Percentiles rank a stretch among this genome's conserved stretches.
Evolutionary conservation across 2,888 invertebrate genomes (phyloP).

Genomic region (Camptogramma bilineatum): DNA sequence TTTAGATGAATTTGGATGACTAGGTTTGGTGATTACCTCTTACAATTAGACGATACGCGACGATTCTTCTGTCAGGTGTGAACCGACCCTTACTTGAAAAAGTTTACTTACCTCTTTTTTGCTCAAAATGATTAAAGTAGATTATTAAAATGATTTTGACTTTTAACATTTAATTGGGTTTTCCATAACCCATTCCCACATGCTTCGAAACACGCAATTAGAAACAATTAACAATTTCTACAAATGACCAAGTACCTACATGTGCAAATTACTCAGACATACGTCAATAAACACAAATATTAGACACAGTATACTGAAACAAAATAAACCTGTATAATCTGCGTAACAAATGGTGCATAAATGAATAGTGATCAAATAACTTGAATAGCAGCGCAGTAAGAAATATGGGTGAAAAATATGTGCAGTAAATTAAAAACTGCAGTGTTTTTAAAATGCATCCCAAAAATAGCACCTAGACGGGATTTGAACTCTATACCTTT

Average conservation of each 20-base stretch:
- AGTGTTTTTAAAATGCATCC: no score
- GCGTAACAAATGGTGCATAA: background rate
- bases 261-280: conserved; percentile 12
- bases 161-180: background rate
- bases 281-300: background rate
- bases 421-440: no score
- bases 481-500: no score
- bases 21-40: no score
- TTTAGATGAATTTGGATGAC: no score
- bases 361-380: background rate
- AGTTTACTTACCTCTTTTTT: no score
- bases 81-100: no score
- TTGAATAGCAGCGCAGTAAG: background rate
- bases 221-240: background rate
- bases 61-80: no score
- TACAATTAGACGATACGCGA: no score
- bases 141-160: no score
- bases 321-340: background rate
- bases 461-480: no score
- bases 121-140: no score
- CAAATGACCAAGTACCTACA: conserved; percentile 6
- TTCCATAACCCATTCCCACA: background rate
- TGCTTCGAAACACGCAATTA: background rate
- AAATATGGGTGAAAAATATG: background rate
- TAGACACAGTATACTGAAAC: background rate